phyloP scores from a whole-genome alignment of 2,113 vertebrate genomes.

The Macrotis lagotis region DNA sequence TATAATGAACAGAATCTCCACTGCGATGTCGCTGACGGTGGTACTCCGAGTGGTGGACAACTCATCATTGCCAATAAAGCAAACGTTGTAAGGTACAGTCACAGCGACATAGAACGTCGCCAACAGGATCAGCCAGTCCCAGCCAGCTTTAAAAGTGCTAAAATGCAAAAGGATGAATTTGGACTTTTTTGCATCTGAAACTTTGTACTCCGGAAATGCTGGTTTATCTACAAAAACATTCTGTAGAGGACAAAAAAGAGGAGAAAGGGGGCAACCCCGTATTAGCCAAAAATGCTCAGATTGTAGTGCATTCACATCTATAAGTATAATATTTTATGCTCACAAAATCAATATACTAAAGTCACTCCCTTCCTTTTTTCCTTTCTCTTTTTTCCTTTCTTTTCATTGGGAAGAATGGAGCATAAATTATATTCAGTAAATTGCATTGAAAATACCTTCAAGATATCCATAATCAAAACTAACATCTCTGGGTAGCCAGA shows the following conservation, averaged over 20 bases:
- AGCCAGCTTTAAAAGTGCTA: conserved; percentile 98
- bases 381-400: not conserved
- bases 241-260: conserved; percentile 82
- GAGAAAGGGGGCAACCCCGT: not conserved
- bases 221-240: conserved; percentile 97
- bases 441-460: not conserved
- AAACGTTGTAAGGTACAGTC: conserved; percentile 98
- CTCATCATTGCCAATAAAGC: conserved; percentile 96
- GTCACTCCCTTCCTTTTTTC: not conserved
- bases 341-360: not conserved
- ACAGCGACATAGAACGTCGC: conserved; percentile 99
- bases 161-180: conserved; percentile 98
- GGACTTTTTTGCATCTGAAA: conserved; percentile 98
- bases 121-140: conserved; percentile 98
- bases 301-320: not conserved
- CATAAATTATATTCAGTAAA: not conserved
- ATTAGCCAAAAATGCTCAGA: conserved; percentile 57
- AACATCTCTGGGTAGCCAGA: not conserved
- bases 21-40: conserved; percentile 96
- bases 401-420: not conserved
- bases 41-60: conserved; percentile 95
- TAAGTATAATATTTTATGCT: rapidly evolving
- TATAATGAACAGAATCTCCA: conserved; percentile 98
- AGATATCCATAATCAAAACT: not conserved
- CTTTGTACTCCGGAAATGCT: conserved; percentile 98